Conservation (phyloP, 2,113 vertebrate species). For the Prinia subflava region DNA sequence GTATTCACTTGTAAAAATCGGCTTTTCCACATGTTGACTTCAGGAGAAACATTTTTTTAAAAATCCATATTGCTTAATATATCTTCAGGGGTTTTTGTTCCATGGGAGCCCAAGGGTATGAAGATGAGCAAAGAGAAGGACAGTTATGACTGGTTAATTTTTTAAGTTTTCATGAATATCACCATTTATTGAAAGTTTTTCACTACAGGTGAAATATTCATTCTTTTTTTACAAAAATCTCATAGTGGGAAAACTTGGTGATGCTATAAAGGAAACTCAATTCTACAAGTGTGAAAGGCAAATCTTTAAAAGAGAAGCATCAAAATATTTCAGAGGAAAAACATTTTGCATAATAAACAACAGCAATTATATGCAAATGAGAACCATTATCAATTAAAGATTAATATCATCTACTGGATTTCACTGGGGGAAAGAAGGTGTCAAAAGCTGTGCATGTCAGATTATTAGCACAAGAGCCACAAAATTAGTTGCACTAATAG, state of each 20-base stretch:
- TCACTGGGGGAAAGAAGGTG: neutral
- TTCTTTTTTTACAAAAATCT: neutral
- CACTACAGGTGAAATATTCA: neutral
- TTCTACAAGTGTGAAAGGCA: neutral
- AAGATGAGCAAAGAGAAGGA: neutral
- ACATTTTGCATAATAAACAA: neutral
- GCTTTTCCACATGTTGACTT: neutral
- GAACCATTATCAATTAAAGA: neutral
- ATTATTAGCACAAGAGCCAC: neutral
- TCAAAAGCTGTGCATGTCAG: neutral
- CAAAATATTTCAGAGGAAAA: neutral
- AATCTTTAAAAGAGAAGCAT: neutral
- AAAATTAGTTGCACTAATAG: neutral
- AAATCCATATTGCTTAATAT: neutral
- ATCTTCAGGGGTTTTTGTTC: neutral
- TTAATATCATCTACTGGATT: neutral
- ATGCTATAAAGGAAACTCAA: neutral
- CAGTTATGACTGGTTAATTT: neutral
- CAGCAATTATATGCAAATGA: neutral
- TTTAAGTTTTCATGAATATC: neutral
- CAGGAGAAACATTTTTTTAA: neutral
- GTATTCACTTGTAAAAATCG: neutral
- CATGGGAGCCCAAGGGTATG: neutral
- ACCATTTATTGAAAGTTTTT: neutral
- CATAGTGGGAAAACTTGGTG: neutral